Conservation (phyloP, 2,797 vertebrate species). For the Sphenodon punctatus region DNA sequence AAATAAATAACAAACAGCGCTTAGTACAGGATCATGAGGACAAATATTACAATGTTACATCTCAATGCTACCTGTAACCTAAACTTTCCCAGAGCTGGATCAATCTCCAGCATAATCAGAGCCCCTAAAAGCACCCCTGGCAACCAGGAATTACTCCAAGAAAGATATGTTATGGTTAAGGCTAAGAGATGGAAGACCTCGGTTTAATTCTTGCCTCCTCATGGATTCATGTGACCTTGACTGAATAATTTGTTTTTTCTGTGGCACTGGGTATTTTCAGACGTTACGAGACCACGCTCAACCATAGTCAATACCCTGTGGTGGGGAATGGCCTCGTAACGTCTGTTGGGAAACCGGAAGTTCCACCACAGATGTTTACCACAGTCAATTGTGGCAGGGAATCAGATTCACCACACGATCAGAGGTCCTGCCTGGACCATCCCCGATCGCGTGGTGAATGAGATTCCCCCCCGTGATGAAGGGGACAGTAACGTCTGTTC, state of each 20-base stretch:
- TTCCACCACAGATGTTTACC: too few species aligned
- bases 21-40: background rate
- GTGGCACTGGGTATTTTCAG: too few species aligned
- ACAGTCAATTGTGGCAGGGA: too few species aligned
- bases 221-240: background rate
- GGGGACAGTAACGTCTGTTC: too few species aligned
- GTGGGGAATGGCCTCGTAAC: too few species aligned
- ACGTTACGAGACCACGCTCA: too few species aligned
- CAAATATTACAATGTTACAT: background rate
- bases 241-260: background rate
- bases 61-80: background rate
- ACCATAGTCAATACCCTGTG: too few species aligned
- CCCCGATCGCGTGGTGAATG: too few species aligned
- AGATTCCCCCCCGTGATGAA: too few species aligned
- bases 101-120: constrained; percentile 18
- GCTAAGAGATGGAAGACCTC: background rate
- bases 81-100: constrained; percentile 45
- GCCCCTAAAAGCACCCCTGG: constrained; percentile 33
- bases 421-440: too few species aligned
- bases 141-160: constrained; percentile 19
- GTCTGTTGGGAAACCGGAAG: too few species aligned
- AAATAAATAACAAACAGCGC: background rate
- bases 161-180: constrained; percentile 9
- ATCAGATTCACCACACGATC: too few species aligned
- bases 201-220: background rate